Base-by-base conservation (phyloP, 2,888 invertebrate genomes). In the Cordilura impudica region DNA sequence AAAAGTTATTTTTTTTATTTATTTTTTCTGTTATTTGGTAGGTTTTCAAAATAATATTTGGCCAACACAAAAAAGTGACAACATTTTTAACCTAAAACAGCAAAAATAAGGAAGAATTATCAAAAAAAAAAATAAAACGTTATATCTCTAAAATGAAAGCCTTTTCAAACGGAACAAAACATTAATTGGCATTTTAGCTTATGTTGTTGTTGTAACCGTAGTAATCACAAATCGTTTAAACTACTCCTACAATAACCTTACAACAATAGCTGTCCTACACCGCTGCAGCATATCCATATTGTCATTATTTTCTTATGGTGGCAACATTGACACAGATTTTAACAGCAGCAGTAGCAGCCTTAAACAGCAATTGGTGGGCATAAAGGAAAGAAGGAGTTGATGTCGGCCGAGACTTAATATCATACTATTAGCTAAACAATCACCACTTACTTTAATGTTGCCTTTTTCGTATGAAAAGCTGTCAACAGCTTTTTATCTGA, bases 401-500 rank as follows among this genome's bases (percentile, higher is more conserved):
- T 39, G 14, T 18, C 35, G 54, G 2, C 45, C 31, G 31, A 51
- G 58, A 26, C 29, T 43, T 4, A n/a, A n/a, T n/a, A n/a, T n/a
- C n/a, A n/a, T n/a, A n/a, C 26, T 39, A 56, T 51, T 70, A 58
- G 49, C 58, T 56, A 60, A 29, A 49, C 45, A 53, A 39, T 18
- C 53, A 47, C 35, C 39, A 49, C 56, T 47, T 10, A 31, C 39
- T 47, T 74, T 70, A 78, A 78, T 78, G 78, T 58, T 74, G 74
- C 43, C 66, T 54, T 66, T 71, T 60, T 73, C 23, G 65, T 58
- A 58, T 63, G 53, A 73, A 29, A 74, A 61, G 74, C 61, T 71
- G 74, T 79, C 74, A 71, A 74, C 65, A 78, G 69, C 58, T 78
- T 66, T 65, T 67, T 67, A 67, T 71, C 71, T 61, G 19, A 61